Evolutionary conservation across 1,140 invertebrate genomes (phyloP).

Genomic region (Ctenoplectra terminalis): DNA sequence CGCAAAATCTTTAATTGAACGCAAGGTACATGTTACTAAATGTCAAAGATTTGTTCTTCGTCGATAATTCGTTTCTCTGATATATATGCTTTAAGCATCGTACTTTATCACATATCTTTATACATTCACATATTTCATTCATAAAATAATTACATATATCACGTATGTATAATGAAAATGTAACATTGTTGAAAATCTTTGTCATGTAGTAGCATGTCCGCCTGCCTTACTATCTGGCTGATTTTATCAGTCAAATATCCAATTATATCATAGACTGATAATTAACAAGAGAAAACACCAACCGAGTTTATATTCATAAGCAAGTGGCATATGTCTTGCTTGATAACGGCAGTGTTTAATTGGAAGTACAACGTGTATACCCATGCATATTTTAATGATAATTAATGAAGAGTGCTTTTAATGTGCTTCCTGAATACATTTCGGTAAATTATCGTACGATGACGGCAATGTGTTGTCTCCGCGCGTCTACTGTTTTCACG

Average conservation of each 20-base stretch:
- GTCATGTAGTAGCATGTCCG: slow-evolving; percentile 64
- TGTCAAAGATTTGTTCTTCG: slow-evolving; percentile 62
- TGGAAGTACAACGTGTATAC: slow-evolving; percentile 28
- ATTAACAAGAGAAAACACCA: slow-evolving; percentile 72
- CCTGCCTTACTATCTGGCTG: slow-evolving; percentile 71
- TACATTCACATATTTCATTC: slow-evolving; percentile 34
- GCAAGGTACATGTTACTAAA: slow-evolving; percentile 67
- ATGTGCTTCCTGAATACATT: slow-evolving; percentile 44
- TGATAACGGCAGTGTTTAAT: slow-evolving; percentile 35
- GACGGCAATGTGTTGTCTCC: not conserved
- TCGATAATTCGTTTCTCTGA: slow-evolving; percentile 8
- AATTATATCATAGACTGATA: slow-evolving; percentile 78
- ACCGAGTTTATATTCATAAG: slow-evolving; percentile 59
- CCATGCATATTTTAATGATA: slow-evolving; percentile 29
- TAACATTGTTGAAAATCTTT: slow-evolving; percentile 56
- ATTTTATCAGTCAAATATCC: slow-evolving; percentile 68
- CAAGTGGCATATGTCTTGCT: slow-evolving; percentile 68
- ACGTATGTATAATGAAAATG: not conserved
- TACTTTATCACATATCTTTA: slow-evolving; percentile 38
- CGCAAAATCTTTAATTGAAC: slow-evolving; percentile 65
- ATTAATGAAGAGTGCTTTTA: slow-evolving; percentile 39
- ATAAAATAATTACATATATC: slow-evolving; percentile 17
- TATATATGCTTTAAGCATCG: slow-evolving; percentile 12
- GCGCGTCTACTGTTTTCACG: not conserved
- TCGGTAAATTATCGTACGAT: slow-evolving; percentile 23